Percentiles rank a stretch among this genome's conserved stretches.
Conservation (phyloP, 2,888 invertebrate genomes). For the Keiferia lycopersicella region DNA sequence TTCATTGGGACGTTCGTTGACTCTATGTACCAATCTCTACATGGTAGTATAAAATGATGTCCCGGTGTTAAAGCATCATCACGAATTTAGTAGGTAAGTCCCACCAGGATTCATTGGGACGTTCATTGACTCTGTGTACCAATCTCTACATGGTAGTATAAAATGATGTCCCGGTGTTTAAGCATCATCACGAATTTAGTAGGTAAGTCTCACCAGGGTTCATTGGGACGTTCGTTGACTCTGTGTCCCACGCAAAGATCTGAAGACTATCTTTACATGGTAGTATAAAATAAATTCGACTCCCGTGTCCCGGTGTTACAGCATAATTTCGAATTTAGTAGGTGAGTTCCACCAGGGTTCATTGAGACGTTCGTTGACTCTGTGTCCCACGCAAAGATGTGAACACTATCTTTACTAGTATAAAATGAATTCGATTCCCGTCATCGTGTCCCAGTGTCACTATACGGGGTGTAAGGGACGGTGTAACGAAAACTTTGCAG, state of each 20-base stretch:
- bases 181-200: conserved; percentile 76
- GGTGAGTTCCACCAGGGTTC: conserved; percentile 57
- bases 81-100: conserved; percentile 76
- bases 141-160: no score
- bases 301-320: conserved; percentile 80
- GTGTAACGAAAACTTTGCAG: no score
- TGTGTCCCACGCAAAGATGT: no score
- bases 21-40: no score
- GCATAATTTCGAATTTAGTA: conserved; percentile 75
- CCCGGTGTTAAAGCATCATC: conserved; percentile 78
- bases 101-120: background rate
- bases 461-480: no score
- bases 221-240: background rate
- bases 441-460: conserved; percentile 81
- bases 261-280: no score
- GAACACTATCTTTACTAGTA: no score
- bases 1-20: background rate
- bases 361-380: background rate
- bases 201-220: conserved; percentile 56
- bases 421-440: no score
- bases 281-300: no score
- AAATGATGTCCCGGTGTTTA: conserved; percentile 80
- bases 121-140: no score
- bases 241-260: no score
- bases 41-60: conserved; percentile 58